These are phyloP conservation scores for Eulemur albifrons DNA, from an alignment of 2,797 vertebrate species.

Conservation along the genomic window DNA sequence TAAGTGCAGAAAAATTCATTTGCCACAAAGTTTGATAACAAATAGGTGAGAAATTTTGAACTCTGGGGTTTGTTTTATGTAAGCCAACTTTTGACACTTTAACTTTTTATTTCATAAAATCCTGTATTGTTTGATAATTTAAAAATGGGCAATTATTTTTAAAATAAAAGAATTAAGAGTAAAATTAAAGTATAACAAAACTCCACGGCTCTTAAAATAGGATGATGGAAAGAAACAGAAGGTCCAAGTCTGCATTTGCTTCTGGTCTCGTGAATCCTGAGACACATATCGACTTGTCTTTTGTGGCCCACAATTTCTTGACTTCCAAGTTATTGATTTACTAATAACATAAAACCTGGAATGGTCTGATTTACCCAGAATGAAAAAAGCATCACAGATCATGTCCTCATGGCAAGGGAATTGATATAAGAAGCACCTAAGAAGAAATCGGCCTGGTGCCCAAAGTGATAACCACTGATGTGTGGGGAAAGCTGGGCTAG, in stretches of 20 bases:
- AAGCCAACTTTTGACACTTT: neutral
- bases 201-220: neutral
- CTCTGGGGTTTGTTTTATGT: neutral
- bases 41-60: neutral
- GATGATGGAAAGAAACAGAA: neutral
- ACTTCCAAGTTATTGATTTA: slow-evolving; percentile 36
- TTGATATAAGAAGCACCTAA: neutral
- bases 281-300: neutral
- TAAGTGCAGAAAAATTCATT: neutral
- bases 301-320: neutral
- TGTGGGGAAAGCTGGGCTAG: neutral
- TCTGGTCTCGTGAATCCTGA: neutral
- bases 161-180: neutral
- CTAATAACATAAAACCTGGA: neutral
- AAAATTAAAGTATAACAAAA: neutral
- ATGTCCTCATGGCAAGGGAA: neutral
- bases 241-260: neutral
- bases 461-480: neutral
- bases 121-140: neutral
- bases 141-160: neutral
- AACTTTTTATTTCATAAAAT: slow-evolving; percentile 5
- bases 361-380: neutral
- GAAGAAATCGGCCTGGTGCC: neutral
- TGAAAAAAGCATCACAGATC: neutral
- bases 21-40: neutral